Percentiles rank a stretch among this genome's conserved stretches.
These are phyloP conservation scores for Tetragonisca angustula DNA, from an alignment of 2,888 invertebrate genomes.

Conservation along the genomic window DNA sequence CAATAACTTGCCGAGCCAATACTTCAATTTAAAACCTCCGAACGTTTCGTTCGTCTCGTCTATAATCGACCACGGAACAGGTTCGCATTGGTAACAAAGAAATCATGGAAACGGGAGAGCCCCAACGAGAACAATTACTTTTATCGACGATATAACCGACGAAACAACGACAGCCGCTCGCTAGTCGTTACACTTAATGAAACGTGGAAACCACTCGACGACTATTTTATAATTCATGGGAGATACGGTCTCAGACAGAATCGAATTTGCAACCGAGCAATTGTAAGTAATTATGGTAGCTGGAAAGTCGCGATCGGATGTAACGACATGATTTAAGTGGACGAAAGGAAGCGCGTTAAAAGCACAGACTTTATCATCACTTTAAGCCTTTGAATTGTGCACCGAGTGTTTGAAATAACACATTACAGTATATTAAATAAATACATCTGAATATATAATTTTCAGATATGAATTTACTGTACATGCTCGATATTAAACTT, in stretches of 20 bases:
- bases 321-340: slow-evolving; percentile 1
- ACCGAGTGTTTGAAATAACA: too few relatives aligned
- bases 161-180: slow-evolving; percentile 6
- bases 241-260: slow-evolving; percentile 2
- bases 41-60: slow-evolving; percentile 15
- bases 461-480: too few relatives aligned
- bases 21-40: slow-evolving; percentile 9
- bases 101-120: slow-evolving; percentile 4
- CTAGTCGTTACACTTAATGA: slow-evolving; percentile 28
- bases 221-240: slow-evolving; percentile 30
- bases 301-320: slow-evolving; percentile 1
- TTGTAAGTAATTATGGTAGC: background rate
- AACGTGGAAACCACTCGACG: slow-evolving; percentile 24
- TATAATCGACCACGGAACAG: slow-evolving; percentile 2
- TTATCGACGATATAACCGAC: slow-evolving; percentile 1
- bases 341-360: background rate
- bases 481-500: too few relatives aligned
- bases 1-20: background rate
- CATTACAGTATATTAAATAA: too few relatives aligned
- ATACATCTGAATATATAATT: too few relatives aligned
- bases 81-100: slow-evolving; percentile 25
- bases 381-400: too few relatives aligned
- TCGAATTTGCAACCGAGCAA: background rate
- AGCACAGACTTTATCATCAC: background rate
- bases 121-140: slow-evolving; percentile 20